Percentiles rank a stretch among this genome's conserved stretches.
phyloP scores from a whole-genome alignment of 2,888 invertebrate genomes.

The Eupithecia exiguata region DNA sequence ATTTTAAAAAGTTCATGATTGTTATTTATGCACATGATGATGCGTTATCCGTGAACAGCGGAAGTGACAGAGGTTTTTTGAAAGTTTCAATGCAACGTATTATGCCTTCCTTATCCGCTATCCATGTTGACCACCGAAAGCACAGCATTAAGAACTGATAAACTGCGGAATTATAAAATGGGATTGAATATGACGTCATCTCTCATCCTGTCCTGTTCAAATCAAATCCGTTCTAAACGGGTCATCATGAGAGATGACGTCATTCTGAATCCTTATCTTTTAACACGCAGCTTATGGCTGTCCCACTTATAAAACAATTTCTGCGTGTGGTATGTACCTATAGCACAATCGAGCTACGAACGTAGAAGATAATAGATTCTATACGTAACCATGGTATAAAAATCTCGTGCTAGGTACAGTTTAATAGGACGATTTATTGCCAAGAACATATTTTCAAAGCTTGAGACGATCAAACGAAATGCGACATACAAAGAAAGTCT shows the following conservation, averaged over 20 bases:
- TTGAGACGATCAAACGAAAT: constrained; percentile 38
- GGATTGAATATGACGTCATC: not conserved
- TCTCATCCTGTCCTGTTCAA: not conserved
- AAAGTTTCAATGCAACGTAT: not conserved
- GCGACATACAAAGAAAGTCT: constrained; percentile 32
- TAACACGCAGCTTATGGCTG: too few species aligned
- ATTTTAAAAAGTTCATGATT: not conserved
- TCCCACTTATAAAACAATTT: not conserved
- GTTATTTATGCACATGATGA: not conserved
- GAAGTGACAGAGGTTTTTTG: not conserved
- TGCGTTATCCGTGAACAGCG: not conserved
- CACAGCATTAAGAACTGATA: not conserved
- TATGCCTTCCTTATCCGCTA: not conserved
- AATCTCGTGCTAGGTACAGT: not conserved
- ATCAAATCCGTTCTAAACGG: not conserved
- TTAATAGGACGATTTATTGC: not conserved
- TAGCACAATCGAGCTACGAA: too few species aligned
- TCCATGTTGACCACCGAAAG: not conserved
- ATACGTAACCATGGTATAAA: not conserved
- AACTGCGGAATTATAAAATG: not conserved
- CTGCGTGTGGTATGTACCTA: not conserved
- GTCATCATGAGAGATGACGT: not conserved
- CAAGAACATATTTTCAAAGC: not conserved
- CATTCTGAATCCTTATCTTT: not conserved
- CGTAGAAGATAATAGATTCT: not conserved